Evolutionary conservation across 2,888 invertebrate genomes (phyloP).

Genomic region (Watsonalla cultraria): DNA sequence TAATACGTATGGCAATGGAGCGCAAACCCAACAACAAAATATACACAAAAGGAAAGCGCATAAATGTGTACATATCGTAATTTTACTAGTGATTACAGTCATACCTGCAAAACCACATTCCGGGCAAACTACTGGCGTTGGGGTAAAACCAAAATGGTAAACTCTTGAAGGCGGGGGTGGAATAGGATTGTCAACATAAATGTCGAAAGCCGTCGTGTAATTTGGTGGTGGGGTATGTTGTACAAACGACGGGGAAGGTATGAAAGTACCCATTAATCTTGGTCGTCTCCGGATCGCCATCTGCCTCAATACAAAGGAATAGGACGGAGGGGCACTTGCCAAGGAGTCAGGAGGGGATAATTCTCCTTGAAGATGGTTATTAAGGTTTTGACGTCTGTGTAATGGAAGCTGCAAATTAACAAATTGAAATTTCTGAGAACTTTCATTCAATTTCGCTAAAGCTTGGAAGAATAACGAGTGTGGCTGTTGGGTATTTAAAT

Average conservation of each 20-base stretch:
- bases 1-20: conserved; percentile 60
- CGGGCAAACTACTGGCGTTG: conserved; percentile 56
- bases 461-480: conserved; percentile 54
- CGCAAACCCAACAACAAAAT: conserved; percentile 70
- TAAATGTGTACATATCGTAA: conserved; percentile 64
- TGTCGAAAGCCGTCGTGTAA: conserved; percentile 65
- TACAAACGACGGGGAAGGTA: conserved; percentile 66
- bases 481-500: conserved; percentile 31
- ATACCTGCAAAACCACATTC: conserved; percentile 63
- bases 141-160: conserved; percentile 53
- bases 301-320: conserved; percentile 66
- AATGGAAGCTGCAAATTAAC: conserved; percentile 15
- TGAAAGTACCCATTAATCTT: conserved; percentile 63
- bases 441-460: conserved; percentile 50
- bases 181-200: conserved; percentile 55
- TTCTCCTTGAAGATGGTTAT: conserved; percentile 26
- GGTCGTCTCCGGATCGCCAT: conserved; percentile 54
- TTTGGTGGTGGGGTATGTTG: conserved; percentile 65
- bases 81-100: conserved; percentile 48
- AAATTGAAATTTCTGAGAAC: conserved; percentile 33
- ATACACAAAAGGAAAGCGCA: conserved; percentile 58
- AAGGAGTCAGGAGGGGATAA: conserved; percentile 58
- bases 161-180: conserved; percentile 44
- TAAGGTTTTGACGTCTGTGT: conserved; percentile 8
- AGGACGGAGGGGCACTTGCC: conserved; percentile 64